Evolutionary conservation across 2,888 invertebrate species (phyloP).

Genomic region (Colletes collaris): DNA sequence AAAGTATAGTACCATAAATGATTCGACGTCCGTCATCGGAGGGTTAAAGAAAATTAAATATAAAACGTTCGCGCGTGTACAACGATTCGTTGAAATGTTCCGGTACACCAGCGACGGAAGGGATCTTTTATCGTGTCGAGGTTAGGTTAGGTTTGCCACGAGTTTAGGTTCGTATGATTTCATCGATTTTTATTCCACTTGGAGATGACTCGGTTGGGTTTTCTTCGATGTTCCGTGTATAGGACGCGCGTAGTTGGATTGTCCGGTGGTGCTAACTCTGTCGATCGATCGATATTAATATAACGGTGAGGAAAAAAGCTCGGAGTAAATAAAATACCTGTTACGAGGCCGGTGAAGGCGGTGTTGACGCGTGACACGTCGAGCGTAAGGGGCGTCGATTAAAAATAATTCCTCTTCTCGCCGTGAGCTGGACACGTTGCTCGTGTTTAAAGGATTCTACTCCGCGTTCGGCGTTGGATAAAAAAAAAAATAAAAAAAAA

Average conservation of each 20-base stretch:
- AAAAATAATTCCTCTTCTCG: constrained; percentile 41
- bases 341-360: constrained; percentile 19
- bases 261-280: constrained; percentile 33
- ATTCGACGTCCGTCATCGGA: no score
- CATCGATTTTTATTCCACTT: not conserved
- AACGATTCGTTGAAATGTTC: no score
- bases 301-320: constrained; percentile 13
- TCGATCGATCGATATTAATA: constrained; percentile 34
- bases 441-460: no score
- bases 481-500: no score
- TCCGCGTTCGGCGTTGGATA: no score
- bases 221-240: constrained; percentile 8
- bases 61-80: no score
- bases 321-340: constrained; percentile 17
- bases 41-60: no score
- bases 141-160: not conserved
- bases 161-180: not conserved
- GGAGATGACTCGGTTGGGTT: not conserved
- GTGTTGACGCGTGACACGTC: constrained; percentile 31
- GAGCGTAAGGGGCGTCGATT: constrained; percentile 35
- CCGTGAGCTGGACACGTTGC: not conserved
- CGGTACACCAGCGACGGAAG: no score
- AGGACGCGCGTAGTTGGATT: constrained; percentile 1
- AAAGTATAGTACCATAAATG: no score
- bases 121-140: not conserved